Conservation (phyloP, 2,888 invertebrate genomes). For the Coleophora deauratella region DNA sequence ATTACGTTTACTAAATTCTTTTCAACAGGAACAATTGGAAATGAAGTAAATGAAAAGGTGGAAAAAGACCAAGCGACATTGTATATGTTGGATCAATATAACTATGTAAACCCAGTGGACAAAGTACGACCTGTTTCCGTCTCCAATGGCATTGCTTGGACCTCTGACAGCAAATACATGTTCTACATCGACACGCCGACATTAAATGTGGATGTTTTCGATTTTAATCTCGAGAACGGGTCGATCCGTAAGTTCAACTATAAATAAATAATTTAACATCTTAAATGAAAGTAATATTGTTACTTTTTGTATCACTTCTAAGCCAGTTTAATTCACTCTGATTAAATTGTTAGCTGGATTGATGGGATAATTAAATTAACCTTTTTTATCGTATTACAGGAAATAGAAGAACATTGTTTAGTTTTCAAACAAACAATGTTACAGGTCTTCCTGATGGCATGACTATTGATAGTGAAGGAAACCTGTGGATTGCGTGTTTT, state of each 20-base stretch:
- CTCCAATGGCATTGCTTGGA: constrained; percentile 89
- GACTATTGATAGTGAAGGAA: constrained; percentile 85
- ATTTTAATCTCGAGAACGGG: constrained; percentile 76
- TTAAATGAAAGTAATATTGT: too few species aligned
- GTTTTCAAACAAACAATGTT: constrained; percentile 71
- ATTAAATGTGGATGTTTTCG: constrained; percentile 78
- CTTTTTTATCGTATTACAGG: too few species aligned
- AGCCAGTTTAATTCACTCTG: too few species aligned
- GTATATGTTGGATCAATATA: constrained; percentile 68
- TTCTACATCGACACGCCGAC: constrained; percentile 86
- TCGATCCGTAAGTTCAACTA: constrained; percentile 78
- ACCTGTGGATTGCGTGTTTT: constrained; percentile 83
- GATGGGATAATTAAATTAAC: too few species aligned
- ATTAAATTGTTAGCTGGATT: too few species aligned
- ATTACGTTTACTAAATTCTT: background rate
- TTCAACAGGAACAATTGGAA: constrained; percentile 76
- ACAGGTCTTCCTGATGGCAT: constrained; percentile 81
- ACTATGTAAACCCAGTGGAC: constrained; percentile 37
- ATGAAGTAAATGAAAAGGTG: constrained; percentile 58
- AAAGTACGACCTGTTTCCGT: constrained; percentile 72
- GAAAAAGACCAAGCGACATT: constrained; percentile 72
- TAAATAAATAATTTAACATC: background rate
- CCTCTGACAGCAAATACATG: constrained; percentile 78
- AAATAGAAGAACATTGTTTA: constrained; percentile 73
- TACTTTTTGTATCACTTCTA: too few species aligned